phyloP scores from a whole-genome alignment of 2,797 vertebrate species.

The Poliocrania exsul region DNA sequence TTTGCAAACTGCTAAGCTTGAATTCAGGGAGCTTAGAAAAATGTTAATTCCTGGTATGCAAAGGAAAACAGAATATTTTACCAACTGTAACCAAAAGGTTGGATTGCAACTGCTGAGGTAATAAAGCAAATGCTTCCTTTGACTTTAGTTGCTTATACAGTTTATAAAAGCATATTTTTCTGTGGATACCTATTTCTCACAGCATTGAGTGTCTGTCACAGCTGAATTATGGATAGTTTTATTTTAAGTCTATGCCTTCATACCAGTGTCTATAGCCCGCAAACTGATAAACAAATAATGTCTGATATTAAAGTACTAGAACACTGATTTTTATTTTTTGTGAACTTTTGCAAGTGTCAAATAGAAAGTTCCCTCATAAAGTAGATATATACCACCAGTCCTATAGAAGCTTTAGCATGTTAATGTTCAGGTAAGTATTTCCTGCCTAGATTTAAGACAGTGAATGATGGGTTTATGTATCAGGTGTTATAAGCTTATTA shows the following conservation, averaged over 20 bases:
- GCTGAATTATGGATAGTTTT: conserved; percentile 7
- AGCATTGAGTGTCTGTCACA: conserved; percentile 9
- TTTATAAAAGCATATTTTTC: conserved; percentile 59
- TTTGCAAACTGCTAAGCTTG: conserved; percentile 64
- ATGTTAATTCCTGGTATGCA: conserved; percentile 62
- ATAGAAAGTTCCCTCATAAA: neutral
- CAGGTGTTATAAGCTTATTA: neutral
- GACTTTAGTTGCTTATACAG: conserved; percentile 40
- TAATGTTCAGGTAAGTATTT: neutral
- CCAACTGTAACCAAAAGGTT: conserved; percentile 54
- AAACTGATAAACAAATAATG: neutral
- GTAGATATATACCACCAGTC: neutral
- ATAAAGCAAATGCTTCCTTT: conserved; percentile 47
- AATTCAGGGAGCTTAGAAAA: conserved; percentile 45
- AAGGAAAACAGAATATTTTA: conserved; percentile 41
- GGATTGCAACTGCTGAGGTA: conserved; percentile 54
- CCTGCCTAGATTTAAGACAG: neutral
- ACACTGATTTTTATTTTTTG: neutral
- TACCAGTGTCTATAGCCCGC: neutral
- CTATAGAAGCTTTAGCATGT: neutral
- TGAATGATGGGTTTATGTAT: neutral
- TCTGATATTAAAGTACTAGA: neutral
- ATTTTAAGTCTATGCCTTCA: neutral
- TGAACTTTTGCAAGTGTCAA: neutral
- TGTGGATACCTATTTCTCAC: conserved; percentile 45